These are phyloP conservation scores for Anadara kagoshimensis DNA, from an alignment of 1,140 invertebrate species.

Conservation along the genomic window DNA sequence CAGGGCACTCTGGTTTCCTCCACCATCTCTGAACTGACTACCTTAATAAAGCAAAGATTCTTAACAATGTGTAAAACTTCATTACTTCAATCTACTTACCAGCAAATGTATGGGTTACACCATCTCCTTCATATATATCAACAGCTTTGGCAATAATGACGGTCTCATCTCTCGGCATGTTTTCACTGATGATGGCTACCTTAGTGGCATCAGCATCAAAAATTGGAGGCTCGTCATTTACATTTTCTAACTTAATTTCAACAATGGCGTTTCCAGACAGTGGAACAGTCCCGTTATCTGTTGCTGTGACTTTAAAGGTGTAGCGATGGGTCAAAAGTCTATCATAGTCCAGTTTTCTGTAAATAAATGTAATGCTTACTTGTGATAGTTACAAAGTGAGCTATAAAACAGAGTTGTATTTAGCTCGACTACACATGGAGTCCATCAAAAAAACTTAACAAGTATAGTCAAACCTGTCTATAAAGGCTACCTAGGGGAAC, in stretches of 20 bases:
- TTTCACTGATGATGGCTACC: constrained; percentile 17
- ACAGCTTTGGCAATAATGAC: constrained; percentile 19
- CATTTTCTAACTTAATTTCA: constrained; percentile 10
- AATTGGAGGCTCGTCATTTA: constrained; percentile 18
- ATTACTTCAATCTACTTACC: background rate
- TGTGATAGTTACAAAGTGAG: too few relatives aligned
- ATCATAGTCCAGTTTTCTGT: constrained; percentile 26
- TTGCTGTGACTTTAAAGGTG: constrained; percentile 18
- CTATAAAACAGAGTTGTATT: too few relatives aligned
- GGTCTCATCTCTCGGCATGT: background rate
- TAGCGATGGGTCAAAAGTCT: constrained; percentile 13
- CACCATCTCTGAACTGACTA: too few relatives aligned
- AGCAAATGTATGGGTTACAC: constrained; percentile 21
- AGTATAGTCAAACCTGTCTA: too few relatives aligned
- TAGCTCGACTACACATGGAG: too few relatives aligned
- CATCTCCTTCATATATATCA: constrained; percentile 27
- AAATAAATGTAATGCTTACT: background rate
- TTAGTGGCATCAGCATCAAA: constrained; percentile 27
- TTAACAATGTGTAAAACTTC: too few relatives aligned
- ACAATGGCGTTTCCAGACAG: constrained; percentile 10
- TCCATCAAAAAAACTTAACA: too few relatives aligned
- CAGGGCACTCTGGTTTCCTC: too few relatives aligned
- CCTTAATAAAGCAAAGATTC: too few relatives aligned
- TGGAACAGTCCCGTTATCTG: constrained; percentile 9
- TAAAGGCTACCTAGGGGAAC: too few relatives aligned